Evolutionary conservation across 2,888 invertebrate species (phyloP), one percentile per base, ranked within the genome.

Genomic region (Cataglyphis livida): DNA sequence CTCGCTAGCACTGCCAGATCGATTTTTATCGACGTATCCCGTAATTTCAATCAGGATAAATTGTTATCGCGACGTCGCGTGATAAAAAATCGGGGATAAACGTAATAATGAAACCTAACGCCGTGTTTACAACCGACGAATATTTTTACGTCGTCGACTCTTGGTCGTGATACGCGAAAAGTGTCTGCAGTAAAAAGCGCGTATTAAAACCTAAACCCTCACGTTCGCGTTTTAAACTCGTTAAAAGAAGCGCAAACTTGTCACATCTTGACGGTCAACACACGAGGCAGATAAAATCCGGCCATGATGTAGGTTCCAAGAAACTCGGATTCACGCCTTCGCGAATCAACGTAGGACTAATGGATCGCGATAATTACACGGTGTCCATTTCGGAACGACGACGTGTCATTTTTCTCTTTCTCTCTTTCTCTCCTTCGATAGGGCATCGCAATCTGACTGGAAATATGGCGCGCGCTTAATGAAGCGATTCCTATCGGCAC

Each of bases 401-500:
- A 59, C 18, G 18, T 79, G 21, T 12, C n/a, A 44, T 32, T 78
- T 18, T 10, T 59, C 59, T 57, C 28, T 41, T 15, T 21, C 54
- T 32, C 32, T 51, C 32, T n/a, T 10, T 54, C 3, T 51, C 10
- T 51, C 28, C 12, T 25, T 35, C 41, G 6, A 10, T 21, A 9
- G 66, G 15, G 15, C 54, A 21, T 44, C 41, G 21, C 41, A 32
- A 12, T 48, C 59, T 18, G 59, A 18, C 32, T 35, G 59, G 44
- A 61, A 59, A 59, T 68, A 54, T 10, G 32, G 18, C 38, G 75
- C 68, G 59, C 44, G 44, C 79, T 91, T 93, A 92, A 93, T 91
- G 92, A 93, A 93, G 91, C 91, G 91, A 92, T 91, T 89, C 88
- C 90, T 93, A 93, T 93, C 93, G 85, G 84, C 61, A 71, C 87